phyloP scores from a whole-genome alignment of 2,888 invertebrate species.

The Ectobius pallidus region DNA sequence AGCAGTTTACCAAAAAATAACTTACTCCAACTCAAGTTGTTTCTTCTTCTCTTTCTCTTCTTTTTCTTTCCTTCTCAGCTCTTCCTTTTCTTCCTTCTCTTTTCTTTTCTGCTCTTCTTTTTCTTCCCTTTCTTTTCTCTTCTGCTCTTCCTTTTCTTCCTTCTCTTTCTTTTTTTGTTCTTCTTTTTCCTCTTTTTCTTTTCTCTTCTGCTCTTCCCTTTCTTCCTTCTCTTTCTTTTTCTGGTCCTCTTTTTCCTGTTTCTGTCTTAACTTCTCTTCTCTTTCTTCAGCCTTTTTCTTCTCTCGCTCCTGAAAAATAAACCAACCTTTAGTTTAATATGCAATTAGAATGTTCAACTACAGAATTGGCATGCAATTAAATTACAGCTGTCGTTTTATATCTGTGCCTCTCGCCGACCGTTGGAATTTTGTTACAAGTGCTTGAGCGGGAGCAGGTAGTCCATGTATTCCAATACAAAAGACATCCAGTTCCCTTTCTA shows the following conservation, averaged over 20 bases:
- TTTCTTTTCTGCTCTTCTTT: conserved; percentile 38
- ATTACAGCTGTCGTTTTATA: not conserved
- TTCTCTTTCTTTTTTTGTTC: conserved; percentile 51
- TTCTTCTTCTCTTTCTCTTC: conserved; percentile 52
- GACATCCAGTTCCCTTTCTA: no score
- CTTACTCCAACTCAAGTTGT: conserved; percentile 54
- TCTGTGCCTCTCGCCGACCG: not conserved
- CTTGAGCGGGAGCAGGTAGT: no score
- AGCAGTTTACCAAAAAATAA: conserved; percentile 42
- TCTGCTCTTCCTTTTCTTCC: conserved; percentile 54
- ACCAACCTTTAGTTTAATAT: no score
- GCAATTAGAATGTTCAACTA: conserved; percentile 50
- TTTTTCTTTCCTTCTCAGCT: conserved; percentile 51
- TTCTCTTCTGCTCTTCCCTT: conserved; percentile 58
- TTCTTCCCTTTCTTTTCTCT: conserved; percentile 55
- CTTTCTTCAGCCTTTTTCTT: conserved; percentile 58
- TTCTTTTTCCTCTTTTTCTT: conserved; percentile 47
- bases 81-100: conserved; percentile 39
- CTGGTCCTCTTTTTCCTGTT: conserved; percentile 47
- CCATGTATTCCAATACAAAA: no score
- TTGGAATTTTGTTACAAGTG: not conserved
- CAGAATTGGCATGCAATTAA: no score
- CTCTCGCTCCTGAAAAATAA: conserved; percentile 53
- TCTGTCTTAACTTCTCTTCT: conserved; percentile 56
- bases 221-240: conserved; percentile 53